A percentile compares a stretch with the other conserved stretches of the same genome.
These are phyloP conservation scores for Allygus modestus DNA, from an alignment of 2,888 invertebrate species.

Conservation along the genomic window DNA sequence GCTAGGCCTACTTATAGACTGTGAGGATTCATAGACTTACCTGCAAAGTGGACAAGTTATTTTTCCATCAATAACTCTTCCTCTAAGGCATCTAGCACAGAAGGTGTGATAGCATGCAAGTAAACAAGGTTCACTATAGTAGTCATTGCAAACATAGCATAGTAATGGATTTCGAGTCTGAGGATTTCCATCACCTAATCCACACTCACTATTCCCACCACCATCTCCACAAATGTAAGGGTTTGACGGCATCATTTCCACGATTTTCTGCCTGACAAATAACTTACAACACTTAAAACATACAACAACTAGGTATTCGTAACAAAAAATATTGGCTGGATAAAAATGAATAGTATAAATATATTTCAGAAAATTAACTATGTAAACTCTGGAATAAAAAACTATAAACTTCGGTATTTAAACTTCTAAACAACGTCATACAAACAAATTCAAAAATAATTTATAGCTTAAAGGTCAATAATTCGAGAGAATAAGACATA, in stretches of 20 bases:
- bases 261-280: not conserved
- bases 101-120: slow-evolving; percentile 84
- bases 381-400: not conserved
- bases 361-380: not conserved
- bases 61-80: slow-evolving; percentile 80
- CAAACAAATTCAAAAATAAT: not conserved
- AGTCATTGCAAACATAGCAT: slow-evolving; percentile 83
- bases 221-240: slow-evolving; percentile 58
- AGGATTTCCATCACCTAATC: slow-evolving; percentile 54
- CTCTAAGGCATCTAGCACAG: slow-evolving; percentile 82
- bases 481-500: not conserved
- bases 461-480: not conserved
- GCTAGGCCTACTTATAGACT: too few species aligned
- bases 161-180: slow-evolving; percentile 78
- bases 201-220: slow-evolving; percentile 42
- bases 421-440: not conserved
- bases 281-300: slow-evolving; percentile 39
- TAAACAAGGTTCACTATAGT: slow-evolving; percentile 83
- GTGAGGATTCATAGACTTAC: slow-evolving; percentile 73
- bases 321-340: slow-evolving; percentile 36
- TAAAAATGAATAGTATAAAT: not conserved
- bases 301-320: slow-evolving; percentile 24
- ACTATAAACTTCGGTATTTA: not conserved
- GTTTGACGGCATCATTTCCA: slow-evolving; percentile 59
- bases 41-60: slow-evolving; percentile 83